phyloP scores from a whole-genome alignment of 2,113 vertebrate species.

The Bubalus kerabau region DNA sequence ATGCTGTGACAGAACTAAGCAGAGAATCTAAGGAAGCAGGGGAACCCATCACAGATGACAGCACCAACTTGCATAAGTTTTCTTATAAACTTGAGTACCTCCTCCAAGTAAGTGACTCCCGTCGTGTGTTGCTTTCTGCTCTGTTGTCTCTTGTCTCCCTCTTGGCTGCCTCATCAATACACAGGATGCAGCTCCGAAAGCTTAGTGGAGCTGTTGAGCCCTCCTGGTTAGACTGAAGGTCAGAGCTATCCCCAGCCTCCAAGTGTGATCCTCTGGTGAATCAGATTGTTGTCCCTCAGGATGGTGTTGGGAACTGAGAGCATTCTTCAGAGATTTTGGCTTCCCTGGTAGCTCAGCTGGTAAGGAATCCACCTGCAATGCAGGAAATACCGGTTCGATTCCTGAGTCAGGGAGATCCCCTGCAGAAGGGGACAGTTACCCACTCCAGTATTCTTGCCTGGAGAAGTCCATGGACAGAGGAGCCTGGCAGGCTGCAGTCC shows the following conservation, averaged over 20 bases:
- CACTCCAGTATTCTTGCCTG: not conserved
- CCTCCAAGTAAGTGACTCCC: conserved; percentile 85
- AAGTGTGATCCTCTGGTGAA: not conserved
- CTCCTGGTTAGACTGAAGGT: not conserved
- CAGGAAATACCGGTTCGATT: not conserved
- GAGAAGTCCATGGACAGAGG: not conserved
- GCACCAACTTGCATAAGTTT: conserved; percentile 92
- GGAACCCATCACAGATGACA: conserved; percentile 94
- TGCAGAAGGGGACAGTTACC: not conserved
- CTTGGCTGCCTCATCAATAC: not conserved
- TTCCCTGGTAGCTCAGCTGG: not conserved
- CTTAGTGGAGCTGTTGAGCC: not conserved
- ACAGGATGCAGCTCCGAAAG: not conserved
- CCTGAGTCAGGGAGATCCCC: not conserved
- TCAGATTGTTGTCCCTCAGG: not conserved
- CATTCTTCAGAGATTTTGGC: not conserved
- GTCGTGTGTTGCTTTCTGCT: not conserved
- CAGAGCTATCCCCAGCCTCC: not conserved
- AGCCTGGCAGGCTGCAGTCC: not conserved
- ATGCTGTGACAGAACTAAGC: conserved; percentile 90
- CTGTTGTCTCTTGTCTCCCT: not conserved
- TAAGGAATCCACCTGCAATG: not conserved
- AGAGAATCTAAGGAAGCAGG: conserved; percentile 89
- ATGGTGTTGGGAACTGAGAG: not conserved
- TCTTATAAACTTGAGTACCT: conserved; percentile 97